Conservation (phyloP, 2,797 vertebrate genomes). For the Falco berigora region DNA sequence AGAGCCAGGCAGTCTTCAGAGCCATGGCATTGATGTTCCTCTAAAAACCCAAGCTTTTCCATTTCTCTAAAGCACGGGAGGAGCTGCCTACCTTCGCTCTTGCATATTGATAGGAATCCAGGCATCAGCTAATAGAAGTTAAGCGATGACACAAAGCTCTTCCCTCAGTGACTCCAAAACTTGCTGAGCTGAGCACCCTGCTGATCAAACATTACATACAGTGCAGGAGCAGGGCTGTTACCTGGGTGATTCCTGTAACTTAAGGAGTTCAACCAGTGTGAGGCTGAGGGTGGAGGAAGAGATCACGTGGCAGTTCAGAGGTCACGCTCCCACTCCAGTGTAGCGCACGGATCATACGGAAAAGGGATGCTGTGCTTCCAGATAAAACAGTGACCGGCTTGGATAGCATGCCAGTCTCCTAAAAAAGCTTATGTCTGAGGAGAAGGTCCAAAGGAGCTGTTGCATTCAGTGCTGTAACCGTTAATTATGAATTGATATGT, state of each 20-base stretch:
- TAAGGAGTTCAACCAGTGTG: neutral
- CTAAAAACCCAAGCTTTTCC: neutral
- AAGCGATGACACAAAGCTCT: neutral
- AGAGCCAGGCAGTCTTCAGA: neutral
- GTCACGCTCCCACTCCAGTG: neutral
- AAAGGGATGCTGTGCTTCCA: neutral
- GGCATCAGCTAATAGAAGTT: neutral
- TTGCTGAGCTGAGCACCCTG: neutral
- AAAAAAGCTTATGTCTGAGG: neutral
- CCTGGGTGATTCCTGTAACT: neutral
- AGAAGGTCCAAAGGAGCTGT: neutral
- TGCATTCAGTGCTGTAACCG: fast-evolving
- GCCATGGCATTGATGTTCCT: neutral
- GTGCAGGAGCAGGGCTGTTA: neutral
- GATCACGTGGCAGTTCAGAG: neutral
- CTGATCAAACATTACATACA: fast-evolving
- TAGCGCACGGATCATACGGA: neutral
- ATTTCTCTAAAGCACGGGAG: neutral
- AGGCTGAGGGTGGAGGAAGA: neutral
- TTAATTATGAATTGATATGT: neutral
- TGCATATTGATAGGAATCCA: neutral
- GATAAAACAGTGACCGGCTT: neutral
- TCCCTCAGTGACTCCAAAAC: neutral
- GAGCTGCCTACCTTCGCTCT: neutral
- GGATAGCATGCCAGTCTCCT: neutral